Evolutionary conservation across 2,888 invertebrate genomes (phyloP), one percentile per base, ranked within the genome.

Genomic region (Catocala sponsa): DNA sequence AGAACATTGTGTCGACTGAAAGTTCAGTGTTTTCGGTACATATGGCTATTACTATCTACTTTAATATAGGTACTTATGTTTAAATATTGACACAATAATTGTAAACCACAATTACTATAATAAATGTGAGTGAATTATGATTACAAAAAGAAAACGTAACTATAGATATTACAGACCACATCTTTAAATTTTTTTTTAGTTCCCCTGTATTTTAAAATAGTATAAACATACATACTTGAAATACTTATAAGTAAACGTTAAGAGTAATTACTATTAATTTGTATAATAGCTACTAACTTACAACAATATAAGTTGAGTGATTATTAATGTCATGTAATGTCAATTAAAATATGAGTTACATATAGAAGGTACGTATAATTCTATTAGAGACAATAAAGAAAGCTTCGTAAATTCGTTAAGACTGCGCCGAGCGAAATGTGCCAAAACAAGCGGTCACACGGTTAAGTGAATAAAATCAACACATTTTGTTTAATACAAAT

Each of bases 31-130:
- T 82, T 82, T 79, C 84, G 82, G 80, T 89, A 88, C 84, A 85
- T 77, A 91, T 89, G 88, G 89, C 88, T 83, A 87, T 87, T 82
- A 86, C 79, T 84, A 88, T 85, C 89, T 89, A 91, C 83, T 81
- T 80, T 79, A 85, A 84, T 86, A 88, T 81, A n/a, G n/a, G n/a
- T n/a, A 85, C 84, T 86, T 89, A 91, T 62, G 78, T 77, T 85
- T 83, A 83, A 82, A 89, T 87, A 91, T 91, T 91, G 91, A 92
- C 90, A 90, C 86, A 80, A 80, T 90, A 91, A 91, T 91, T 91
- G 89, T 87, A 88, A 91, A 90, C 80, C 83, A 87, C 86, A 84
- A 82, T 80, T 83, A 86, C 81, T 80, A 83, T 81, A 79, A 70
- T 81, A 79, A 70, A 64, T 56, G 49, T 81, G 75, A 83, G 81